These are phyloP conservation scores for Diaphora mendica DNA, from an alignment of 2,888 invertebrate genomes.

Conservation along the genomic window DNA sequence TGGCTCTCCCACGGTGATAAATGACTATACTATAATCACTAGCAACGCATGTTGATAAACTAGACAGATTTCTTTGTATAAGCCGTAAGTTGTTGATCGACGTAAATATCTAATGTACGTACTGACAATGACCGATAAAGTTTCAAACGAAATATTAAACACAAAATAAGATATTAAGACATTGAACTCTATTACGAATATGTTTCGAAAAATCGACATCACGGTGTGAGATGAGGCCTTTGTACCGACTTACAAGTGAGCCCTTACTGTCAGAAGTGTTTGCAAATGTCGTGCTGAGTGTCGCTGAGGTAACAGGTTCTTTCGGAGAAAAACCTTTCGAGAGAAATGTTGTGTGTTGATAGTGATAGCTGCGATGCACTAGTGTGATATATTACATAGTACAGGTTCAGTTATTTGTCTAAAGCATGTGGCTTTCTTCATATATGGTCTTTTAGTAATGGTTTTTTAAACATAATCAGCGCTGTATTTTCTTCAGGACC, in stretches of 20 bases:
- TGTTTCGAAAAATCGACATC: background rate
- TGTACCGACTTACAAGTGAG: constrained; percentile 59
- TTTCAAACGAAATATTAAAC: background rate
- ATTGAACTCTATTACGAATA: background rate
- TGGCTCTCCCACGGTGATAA: no score
- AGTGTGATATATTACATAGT: background rate
- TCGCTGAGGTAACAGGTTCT: constrained; percentile 60
- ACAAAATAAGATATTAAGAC: background rate
- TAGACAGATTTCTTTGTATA: no score
- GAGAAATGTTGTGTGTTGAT: constrained; percentile 43
- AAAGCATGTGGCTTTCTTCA: background rate
- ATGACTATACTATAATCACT: no score
- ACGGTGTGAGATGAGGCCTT: constrained; percentile 55
- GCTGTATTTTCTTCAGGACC: no score
- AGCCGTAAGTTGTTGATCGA: no score
- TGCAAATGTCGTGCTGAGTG: constrained; percentile 60
- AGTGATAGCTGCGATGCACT: constrained; percentile 18
- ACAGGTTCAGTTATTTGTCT: background rate
- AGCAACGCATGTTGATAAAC: no score
- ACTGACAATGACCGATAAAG: no score
- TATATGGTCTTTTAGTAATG: background rate
- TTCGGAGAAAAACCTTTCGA: constrained; percentile 53
- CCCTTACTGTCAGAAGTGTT: constrained; percentile 61
- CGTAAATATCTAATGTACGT: no score
- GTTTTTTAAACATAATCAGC: background rate